Conservation (phyloP, 2,888 invertebrate species). For the Lasioglossum lativentre region DNA sequence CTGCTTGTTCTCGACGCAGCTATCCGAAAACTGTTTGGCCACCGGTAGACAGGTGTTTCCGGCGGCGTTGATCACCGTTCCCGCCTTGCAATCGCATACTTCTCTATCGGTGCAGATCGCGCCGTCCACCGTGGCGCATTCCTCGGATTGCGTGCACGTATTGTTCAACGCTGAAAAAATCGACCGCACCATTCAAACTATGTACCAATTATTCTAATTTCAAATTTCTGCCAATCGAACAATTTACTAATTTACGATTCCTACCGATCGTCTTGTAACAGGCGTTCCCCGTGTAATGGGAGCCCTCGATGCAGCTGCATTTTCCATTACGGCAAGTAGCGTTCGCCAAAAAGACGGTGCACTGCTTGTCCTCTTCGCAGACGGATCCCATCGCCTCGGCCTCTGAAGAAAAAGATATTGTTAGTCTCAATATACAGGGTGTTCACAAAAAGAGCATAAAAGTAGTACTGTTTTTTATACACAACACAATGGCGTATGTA, state of each 20-base stretch:
- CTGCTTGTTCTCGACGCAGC: slow-evolving; percentile 67
- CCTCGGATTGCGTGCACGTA: slow-evolving; percentile 56
- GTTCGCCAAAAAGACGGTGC: slow-evolving; percentile 56
- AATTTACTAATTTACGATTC: background rate
- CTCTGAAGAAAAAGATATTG: slow-evolving; percentile 28
- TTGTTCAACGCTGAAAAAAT: slow-evolving; percentile 61
- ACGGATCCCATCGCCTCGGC: slow-evolving; percentile 27
- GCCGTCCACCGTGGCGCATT: slow-evolving; percentile 65
- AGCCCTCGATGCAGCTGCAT: slow-evolving; percentile 74
- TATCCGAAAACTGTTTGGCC: slow-evolving; percentile 50
- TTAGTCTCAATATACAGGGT: too few relatives aligned
- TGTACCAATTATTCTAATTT: background rate
- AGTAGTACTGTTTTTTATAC: too few relatives aligned
- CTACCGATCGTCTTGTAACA: slow-evolving; percentile 69
- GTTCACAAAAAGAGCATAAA: too few relatives aligned
- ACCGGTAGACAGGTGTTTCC: slow-evolving; percentile 60
- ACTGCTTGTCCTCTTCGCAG: slow-evolving; percentile 71
- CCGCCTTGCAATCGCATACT: slow-evolving; percentile 64
- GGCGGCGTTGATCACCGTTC: slow-evolving; percentile 44
- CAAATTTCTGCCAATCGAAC: slow-evolving; percentile 45
- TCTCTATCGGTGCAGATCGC: slow-evolving; percentile 61
- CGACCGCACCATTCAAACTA: background rate
- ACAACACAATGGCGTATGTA: too few relatives aligned
- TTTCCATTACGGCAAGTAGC: slow-evolving; percentile 63
- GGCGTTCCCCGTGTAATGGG: slow-evolving; percentile 49